phyloP scores from a whole-genome alignment of 2,113 vertebrate genomes.

The Leptocoma aspasia region DNA sequence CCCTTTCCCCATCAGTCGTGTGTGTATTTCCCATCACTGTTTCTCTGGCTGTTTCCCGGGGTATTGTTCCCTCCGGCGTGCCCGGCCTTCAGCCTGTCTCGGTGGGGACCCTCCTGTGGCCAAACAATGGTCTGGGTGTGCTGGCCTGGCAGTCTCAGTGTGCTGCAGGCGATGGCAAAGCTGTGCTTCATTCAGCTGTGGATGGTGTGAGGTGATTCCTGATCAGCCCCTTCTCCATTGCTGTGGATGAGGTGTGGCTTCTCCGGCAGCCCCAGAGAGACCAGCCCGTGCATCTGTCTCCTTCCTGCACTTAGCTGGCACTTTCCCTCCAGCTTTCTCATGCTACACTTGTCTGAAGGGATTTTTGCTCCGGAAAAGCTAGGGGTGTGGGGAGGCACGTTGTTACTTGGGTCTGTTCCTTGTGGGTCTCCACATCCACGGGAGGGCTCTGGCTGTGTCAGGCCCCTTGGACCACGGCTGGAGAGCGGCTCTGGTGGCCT shows the following conservation, averaged over 20 bases:
- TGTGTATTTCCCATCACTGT: neutral
- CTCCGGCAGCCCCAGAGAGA: neutral
- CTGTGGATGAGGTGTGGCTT: constrained; percentile 13
- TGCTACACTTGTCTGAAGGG: neutral
- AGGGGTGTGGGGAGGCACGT: fast-evolving
- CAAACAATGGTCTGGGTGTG: neutral
- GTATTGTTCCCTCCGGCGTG: neutral
- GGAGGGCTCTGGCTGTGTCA: neutral
- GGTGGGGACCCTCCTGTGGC: neutral
- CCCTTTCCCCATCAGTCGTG: neutral
- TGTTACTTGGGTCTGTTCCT: neutral
- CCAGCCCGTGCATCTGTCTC: neutral
- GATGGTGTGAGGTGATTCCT: constrained; percentile 40
- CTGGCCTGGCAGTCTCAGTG: neutral
- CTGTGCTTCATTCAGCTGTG: neutral
- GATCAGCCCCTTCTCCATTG: neutral
- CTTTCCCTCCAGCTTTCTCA: neutral
- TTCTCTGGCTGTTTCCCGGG: neutral
- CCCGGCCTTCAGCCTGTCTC: neutral
- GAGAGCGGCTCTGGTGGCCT: neutral
- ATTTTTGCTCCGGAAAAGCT: neutral
- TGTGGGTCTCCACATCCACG: neutral
- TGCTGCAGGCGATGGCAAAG: neutral
- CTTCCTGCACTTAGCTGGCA: neutral
- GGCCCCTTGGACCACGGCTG: neutral